Evolutionary conservation across 2,797 vertebrate species (phyloP).

Genomic region (Dallia pectoralis): DNA sequence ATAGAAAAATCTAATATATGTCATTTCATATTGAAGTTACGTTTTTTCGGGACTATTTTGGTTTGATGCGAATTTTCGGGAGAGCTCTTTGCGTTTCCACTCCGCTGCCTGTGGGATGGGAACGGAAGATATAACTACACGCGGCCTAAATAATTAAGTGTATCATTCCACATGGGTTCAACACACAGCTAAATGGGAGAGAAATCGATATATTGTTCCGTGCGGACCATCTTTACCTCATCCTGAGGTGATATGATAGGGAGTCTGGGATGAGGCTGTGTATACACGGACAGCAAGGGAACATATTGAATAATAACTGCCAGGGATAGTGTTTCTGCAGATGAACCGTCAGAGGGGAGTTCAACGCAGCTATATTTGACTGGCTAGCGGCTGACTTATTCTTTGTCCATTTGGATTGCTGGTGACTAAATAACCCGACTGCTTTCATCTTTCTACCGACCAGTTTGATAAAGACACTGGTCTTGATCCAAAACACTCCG

Average conservation of each 20-base stretch:
- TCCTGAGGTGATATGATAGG: background rate
- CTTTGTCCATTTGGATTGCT: background rate
- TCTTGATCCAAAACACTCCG: background rate
- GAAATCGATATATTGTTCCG: slow-evolving; percentile 35
- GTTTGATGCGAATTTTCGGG: slow-evolving; percentile 14
- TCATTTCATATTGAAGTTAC: slow-evolving; percentile 17
- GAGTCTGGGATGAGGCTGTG: slow-evolving; percentile 31
- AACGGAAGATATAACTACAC: slow-evolving; percentile 28
- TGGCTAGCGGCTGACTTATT: background rate
- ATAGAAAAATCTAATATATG: slow-evolving; percentile 30
- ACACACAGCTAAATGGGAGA: slow-evolving; percentile 14
- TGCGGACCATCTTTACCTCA: background rate
- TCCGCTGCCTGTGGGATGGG: slow-evolving; percentile 52
- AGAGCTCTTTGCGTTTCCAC: background rate
- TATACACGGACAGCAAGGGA: slow-evolving; percentile 35
- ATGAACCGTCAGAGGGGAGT: background rate
- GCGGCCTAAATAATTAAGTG: slow-evolving; percentile 55
- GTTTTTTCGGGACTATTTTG: background rate
- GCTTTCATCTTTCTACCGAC: slow-evolving; percentile 39
- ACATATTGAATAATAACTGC: slow-evolving; percentile 14
- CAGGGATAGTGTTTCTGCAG: background rate
- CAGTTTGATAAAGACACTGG: slow-evolving; percentile 30
- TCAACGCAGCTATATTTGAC: background rate
- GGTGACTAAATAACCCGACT: slow-evolving; percentile 51
- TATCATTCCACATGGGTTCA: slow-evolving; percentile 28